Percentiles rank a stretch among this genome's conserved stretches.
Conservation (phyloP, 2,888 invertebrate species). For the Orthonevra nobilis region DNA sequence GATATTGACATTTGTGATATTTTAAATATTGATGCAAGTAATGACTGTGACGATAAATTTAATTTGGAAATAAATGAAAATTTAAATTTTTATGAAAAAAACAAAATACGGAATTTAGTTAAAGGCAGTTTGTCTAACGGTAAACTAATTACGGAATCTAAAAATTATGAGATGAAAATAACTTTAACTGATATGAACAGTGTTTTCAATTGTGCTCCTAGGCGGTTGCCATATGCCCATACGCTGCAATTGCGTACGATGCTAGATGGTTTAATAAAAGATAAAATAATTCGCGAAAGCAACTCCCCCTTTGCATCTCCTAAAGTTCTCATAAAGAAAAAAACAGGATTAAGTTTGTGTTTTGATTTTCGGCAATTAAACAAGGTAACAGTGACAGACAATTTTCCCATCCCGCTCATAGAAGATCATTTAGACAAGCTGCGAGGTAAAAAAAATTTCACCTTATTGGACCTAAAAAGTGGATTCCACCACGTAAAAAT, state of each 20-base stretch:
- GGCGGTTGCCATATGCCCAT: constrained; percentile 73
- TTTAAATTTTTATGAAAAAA: not conserved
- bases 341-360: constrained; percentile 71
- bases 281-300: constrained; percentile 57
- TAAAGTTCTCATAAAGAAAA: constrained; percentile 68
- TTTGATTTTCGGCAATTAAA: constrained; percentile 73
- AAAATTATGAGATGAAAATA: constrained; percentile 73
- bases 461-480: constrained; percentile 73
- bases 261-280: constrained; percentile 65
- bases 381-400: constrained; percentile 71
- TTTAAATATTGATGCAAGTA: too few relatives aligned
- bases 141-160: constrained; percentile 54
- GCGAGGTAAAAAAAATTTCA: not conserved
- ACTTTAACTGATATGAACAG: constrained; percentile 74
- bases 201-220: too few relatives aligned
- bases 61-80: not conserved
- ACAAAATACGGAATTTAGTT: not conserved
- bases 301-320: constrained; percentile 34
- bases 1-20: too few relatives aligned
- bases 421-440: constrained; percentile 74
- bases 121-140: not conserved
- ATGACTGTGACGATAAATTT: too few relatives aligned
- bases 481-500: constrained; percentile 75
- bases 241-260: constrained; percentile 57
- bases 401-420: constrained; percentile 76